These are phyloP conservation scores for Molothrus ater DNA, from an alignment of 2,797 vertebrate species.

Conservation along the genomic window DNA sequence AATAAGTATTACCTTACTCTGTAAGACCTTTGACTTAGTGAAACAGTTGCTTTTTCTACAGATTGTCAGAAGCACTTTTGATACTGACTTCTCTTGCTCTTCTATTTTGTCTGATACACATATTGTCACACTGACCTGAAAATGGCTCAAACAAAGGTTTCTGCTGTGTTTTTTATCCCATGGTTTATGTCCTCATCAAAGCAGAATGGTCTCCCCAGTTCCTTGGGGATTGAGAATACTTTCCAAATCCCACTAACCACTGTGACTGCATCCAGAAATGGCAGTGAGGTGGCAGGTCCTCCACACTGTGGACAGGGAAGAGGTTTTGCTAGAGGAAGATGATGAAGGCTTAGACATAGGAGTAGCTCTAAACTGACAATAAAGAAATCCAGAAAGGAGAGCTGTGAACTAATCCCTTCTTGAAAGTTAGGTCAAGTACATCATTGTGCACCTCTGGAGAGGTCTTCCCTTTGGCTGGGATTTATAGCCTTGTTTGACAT, in stretches of 20 bases:
- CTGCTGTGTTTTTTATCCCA: neutral
- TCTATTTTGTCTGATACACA: neutral
- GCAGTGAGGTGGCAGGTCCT: neutral
- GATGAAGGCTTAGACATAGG: neutral
- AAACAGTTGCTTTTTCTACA: neutral
- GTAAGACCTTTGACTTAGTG: neutral
- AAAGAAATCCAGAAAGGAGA: neutral
- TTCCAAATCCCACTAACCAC: neutral
- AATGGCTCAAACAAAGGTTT: neutral
- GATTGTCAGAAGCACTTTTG: neutral
- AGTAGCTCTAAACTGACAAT: neutral
- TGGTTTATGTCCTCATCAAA: neutral
- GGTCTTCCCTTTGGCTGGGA: neutral
- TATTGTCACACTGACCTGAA: neutral
- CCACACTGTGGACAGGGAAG: neutral
- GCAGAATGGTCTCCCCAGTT: neutral
- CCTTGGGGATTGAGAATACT: neutral
- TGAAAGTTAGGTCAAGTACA: neutral
- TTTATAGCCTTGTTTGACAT: rapidly evolving
- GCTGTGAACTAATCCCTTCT: neutral
- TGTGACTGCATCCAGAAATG: neutral
- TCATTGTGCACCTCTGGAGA: neutral
- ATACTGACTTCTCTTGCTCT: neutral
- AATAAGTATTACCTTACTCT: neutral
- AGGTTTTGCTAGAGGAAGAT: neutral